Evolutionary conservation across 1,140 invertebrate species (phyloP), one percentile per base, ranked within the genome.

Genomic region (Leptinotarsa defecta): DNA sequence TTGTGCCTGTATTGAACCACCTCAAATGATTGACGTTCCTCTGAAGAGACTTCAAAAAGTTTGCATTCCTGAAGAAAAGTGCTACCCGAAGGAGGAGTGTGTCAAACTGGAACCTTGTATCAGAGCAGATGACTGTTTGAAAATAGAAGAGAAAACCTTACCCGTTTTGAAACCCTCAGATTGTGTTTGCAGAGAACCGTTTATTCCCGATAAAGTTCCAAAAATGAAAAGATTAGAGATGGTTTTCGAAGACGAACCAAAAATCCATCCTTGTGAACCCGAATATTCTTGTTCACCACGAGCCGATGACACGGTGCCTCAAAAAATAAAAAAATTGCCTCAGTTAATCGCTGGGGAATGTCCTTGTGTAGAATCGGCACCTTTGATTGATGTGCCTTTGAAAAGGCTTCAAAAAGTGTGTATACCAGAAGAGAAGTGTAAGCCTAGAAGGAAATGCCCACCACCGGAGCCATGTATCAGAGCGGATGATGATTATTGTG

Each of bases 1-100:
- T 3, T 80, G 79, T 62, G 67, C 13, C 4, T 80, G 79, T 49
- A 48, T 78, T 15, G 76, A 79, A 67, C 78, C 73, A 4, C 80
- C 76, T 34, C 78, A 75, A 3, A 74, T 79, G 78, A 19, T 74
- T 17, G 78, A 79, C 48, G 75, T 75, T 68, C 69, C 74, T 61
- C 24, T 77, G 15, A 76, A 74, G 15, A 74, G 78, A 19, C 65
- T 79, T 13, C 73, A 76, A 19, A 77, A 76, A 22, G 57, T 68
- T n/a, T 80, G 79, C 65, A 19, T 70, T 20, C 68, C 68, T 8
- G 34, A 48, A 70, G 34, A 48, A 24, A 72, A 63, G 22, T 68
- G 71, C 67, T 6, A 24, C 22, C 61, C 72, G 57, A 63, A 61
- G 43, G 13, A n/a, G 13, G 61, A 48, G 4, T 76, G 74, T 78